Percentiles rank a stretch among this genome's conserved stretches.
These are phyloP conservation scores for Apus apus DNA, from an alignment of 2,113 vertebrate genomes.

Conservation along the genomic window DNA sequence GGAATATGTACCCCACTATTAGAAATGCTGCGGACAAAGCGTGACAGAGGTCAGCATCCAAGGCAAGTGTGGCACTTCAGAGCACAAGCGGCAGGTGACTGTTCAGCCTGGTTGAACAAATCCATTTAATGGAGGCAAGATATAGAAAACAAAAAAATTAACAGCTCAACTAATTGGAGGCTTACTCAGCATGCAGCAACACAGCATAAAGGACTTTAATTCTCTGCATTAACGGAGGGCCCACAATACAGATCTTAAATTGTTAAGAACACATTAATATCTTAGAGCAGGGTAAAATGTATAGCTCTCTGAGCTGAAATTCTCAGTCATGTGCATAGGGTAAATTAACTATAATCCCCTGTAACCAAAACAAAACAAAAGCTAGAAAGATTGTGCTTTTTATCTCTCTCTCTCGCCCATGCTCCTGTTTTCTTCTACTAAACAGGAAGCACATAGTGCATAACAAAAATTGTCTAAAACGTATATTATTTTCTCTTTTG, in stretches of 20 bases:
- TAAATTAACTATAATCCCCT: not conserved
- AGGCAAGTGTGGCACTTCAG: not conserved
- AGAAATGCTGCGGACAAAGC: not conserved
- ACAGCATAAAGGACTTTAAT: not conserved
- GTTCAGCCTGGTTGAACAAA: not conserved
- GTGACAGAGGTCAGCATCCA: not conserved
- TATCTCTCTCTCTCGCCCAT: accelerated
- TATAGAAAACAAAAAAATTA: slow-evolving; percentile 14
- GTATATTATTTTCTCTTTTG: not conserved
- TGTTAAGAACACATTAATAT: not conserved
- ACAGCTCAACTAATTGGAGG: not conserved
- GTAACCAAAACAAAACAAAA: not conserved
- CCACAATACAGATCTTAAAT: not conserved
- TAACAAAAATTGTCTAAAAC: not conserved
- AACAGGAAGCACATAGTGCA: not conserved
- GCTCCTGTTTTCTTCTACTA: not conserved
- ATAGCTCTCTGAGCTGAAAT: not conserved
- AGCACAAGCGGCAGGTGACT: not conserved
- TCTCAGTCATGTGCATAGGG: not conserved
- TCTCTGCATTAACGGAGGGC: not conserved
- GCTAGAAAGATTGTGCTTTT: not conserved
- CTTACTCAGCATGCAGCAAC: not conserved
- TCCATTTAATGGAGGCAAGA: not conserved
- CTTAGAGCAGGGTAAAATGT: not conserved
- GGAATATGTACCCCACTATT: not conserved